These are phyloP conservation scores for Macrophya annulata DNA, from an alignment of 2,888 invertebrate species.

Conservation along the genomic window DNA sequence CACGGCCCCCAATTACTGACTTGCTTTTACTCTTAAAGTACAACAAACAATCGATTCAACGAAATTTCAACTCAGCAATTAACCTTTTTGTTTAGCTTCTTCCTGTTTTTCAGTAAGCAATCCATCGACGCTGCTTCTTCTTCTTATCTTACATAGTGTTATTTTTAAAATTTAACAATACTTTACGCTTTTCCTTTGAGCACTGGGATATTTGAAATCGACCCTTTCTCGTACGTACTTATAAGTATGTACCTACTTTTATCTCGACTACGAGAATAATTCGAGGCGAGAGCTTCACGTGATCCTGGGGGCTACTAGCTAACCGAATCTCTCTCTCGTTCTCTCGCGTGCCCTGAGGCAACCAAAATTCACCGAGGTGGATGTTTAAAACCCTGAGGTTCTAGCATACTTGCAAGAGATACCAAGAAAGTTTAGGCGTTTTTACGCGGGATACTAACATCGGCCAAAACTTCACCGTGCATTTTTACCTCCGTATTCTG, in stretches of 20 bases:
- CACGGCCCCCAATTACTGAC: background rate
- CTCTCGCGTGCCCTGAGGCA: background rate
- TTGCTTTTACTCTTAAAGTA: background rate
- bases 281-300: background rate
- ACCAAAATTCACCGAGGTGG: background rate
- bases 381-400: background rate
- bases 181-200: background rate
- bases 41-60: background rate
- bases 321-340: background rate
- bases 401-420: slow-evolving; percentile 3
- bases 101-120: background rate
- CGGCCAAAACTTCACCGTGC: slow-evolving; percentile 12
- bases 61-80: background rate
- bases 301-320: background rate
- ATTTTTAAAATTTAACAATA: background rate
- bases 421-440: slow-evolving; percentile 37
- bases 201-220: background rate
- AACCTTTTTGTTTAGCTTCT: background rate
- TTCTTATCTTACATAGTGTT: background rate
- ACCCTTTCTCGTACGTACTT: background rate
- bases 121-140: background rate
- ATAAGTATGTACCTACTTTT: background rate
- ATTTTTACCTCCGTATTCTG: slow-evolving; percentile 34
- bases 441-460: slow-evolving; percentile 27
- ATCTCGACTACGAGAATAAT: background rate